Evolutionary conservation across 2,888 invertebrate species (phyloP), one percentile per base, ranked within the genome.

Genomic region (Pinctada fucata): DNA sequence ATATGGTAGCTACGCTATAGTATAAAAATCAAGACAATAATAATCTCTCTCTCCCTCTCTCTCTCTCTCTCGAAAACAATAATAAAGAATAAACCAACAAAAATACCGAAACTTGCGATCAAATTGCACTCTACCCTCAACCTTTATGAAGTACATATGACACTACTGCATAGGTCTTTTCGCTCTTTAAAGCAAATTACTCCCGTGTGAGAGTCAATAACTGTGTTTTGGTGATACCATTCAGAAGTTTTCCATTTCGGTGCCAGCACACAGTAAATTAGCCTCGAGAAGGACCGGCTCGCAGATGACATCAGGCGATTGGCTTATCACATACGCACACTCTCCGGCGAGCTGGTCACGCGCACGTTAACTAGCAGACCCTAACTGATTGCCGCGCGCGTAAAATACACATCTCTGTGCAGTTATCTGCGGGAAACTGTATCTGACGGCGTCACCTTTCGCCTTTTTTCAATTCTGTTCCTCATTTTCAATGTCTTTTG

Each of bases 261-360:
- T 72, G 76, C 52, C 66, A 82, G 79, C 79, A 75, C 72, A 82
- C 75, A 78, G 78, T 80, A 83, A 84, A 82, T 82, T 84, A 78
- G 78, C 71, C 75, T 31, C 75, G 83, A 82, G 84, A 84, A 83
- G 84, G 85, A 80, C 78, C 80, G 52, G 66, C 31, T 8, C 66
- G 68, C 77, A 83, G 86, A 86, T 84, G 85, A 84, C 81, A 86
- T 79, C 75, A 78, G 63, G 71, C 78, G 84, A 85, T 85, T 84
- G 82, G 76, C 87, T 86, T 86, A 86, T 86, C 86, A 78, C 80
- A 78, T 79, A 71, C 75, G 73, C 81, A 80, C 84, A 87, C 83
- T 80, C 85, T 79, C 82, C 73, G 69, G 63, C 76, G 71, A 79
- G 71, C 63, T 63, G 72, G 79, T 79, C 80, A 72, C 79, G 82